phyloP scores from a whole-genome alignment of 2,888 invertebrate genomes.

The Nemotelus pantherinus region DNA sequence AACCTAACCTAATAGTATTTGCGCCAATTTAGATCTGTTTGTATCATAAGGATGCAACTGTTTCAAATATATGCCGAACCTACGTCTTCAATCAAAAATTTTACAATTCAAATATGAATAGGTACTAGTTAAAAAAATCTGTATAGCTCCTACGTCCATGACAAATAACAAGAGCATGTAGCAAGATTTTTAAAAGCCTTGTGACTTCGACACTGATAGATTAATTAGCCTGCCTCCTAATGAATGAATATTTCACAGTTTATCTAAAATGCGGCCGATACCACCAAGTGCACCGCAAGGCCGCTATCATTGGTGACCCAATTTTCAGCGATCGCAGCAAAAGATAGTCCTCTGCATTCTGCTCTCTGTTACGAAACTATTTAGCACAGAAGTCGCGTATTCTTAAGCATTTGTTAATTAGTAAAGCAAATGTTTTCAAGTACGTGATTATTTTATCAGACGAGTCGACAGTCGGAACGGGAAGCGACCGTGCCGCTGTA shows the following conservation, averaged over 20 bases:
- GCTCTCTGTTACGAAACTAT: conserved; percentile 17
- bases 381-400: conserved; percentile 33
- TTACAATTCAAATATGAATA: too few species aligned
- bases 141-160: too few species aligned
- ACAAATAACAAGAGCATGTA: too few species aligned
- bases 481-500: neutral
- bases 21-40: too few species aligned
- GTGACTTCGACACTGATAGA: neutral
- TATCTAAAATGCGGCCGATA: conserved; percentile 3
- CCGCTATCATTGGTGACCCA: conserved; percentile 27
- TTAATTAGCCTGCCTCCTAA: conserved; percentile 1
- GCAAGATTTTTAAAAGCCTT: too few species aligned
- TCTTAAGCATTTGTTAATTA: conserved; percentile 42
- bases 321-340: neutral
- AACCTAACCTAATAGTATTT: too few species aligned
- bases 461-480: conserved; percentile 2
- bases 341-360: neutral
- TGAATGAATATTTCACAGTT: conserved; percentile 14
- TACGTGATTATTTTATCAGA: conserved; percentile 41
- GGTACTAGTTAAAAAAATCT: too few species aligned
- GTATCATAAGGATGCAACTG: too few species aligned
- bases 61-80: too few species aligned
- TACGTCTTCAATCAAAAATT: too few species aligned
- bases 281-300: neutral
- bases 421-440: conserved; percentile 36